Percentiles rank a stretch among this genome's conserved stretches.
phyloP scores from a whole-genome alignment of 2,113 vertebrate species.

The Sterna hirundo region DNA sequence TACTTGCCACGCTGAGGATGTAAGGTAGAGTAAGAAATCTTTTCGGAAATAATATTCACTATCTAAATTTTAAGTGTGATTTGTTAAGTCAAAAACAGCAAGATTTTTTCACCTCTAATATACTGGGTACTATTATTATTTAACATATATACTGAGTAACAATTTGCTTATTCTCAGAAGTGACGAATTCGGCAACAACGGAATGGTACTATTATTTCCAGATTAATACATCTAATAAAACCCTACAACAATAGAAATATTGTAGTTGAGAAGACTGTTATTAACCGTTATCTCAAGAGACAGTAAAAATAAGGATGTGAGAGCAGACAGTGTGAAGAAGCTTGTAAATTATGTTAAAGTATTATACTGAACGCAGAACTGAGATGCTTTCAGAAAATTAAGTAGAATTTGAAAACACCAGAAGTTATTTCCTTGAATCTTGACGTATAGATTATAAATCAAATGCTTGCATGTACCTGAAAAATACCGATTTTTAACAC shows the following conservation, averaged over 20 bases:
- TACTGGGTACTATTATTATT: neutral
- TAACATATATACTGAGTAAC: neutral
- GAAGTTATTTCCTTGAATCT: neutral
- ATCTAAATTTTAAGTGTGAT: neutral
- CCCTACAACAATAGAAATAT: neutral
- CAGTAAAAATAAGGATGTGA: neutral
- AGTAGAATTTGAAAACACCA: neutral
- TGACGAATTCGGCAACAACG: neutral
- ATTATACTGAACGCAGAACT: neutral
- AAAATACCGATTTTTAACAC: neutral
- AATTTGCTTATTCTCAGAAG: neutral
- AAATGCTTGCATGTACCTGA: neutral
- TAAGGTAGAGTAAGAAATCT: neutral
- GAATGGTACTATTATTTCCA: neutral
- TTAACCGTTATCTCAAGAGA: neutral
- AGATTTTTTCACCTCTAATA: neutral
- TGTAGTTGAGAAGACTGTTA: neutral
- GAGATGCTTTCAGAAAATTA: neutral
- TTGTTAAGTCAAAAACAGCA: neutral
- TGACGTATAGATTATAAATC: neutral
- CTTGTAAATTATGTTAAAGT: neutral
- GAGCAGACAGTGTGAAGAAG: neutral
- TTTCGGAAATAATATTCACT: neutral
- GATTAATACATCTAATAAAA: neutral
- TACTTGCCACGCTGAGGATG: neutral